Percentiles rank a stretch among this genome's conserved stretches.
phyloP scores from a whole-genome alignment of 2,888 invertebrate genomes.

The Chydorus sphaericus region DNA sequence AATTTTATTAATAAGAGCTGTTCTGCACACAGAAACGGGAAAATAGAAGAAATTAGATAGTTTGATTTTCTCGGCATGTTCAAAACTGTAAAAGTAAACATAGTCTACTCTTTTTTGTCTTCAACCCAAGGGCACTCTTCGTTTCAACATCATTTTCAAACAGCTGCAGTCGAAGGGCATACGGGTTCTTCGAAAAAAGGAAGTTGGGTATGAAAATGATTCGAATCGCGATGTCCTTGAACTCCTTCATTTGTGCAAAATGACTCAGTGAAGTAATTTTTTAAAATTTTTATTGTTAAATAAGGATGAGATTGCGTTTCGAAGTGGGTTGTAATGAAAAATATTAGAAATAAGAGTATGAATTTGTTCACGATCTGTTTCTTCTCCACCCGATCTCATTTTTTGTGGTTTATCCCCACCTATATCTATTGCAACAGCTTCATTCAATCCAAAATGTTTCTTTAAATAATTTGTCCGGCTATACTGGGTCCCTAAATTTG shows the following conservation, averaged over 20 bases:
- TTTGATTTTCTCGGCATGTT: conserved; percentile 13
- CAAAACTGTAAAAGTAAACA: conserved; percentile 15
- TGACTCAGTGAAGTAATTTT: background rate
- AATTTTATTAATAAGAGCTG: background rate
- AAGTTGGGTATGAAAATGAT: background rate
- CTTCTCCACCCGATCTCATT: too few species aligned
- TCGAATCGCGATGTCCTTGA: background rate
- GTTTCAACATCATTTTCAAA: conserved; percentile 17
- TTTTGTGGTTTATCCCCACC: background rate
- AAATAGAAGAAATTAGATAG: background rate
- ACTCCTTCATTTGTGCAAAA: background rate
- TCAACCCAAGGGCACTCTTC: conserved; percentile 17
- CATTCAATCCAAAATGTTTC: background rate
- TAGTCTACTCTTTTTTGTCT: conserved; percentile 16
- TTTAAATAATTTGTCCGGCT: background rate
- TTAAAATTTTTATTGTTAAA: background rate
- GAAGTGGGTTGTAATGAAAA: background rate
- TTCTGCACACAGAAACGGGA: background rate
- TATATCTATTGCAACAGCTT: background rate
- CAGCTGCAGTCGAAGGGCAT: background rate
- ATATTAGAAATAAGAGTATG: background rate
- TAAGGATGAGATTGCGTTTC: background rate
- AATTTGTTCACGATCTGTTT: background rate
- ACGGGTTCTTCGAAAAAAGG: background rate
- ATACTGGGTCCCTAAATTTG: background rate